Conservation (phyloP, 2,797 vertebrate species). For the Gymnoscopelus braueri region DNA sequence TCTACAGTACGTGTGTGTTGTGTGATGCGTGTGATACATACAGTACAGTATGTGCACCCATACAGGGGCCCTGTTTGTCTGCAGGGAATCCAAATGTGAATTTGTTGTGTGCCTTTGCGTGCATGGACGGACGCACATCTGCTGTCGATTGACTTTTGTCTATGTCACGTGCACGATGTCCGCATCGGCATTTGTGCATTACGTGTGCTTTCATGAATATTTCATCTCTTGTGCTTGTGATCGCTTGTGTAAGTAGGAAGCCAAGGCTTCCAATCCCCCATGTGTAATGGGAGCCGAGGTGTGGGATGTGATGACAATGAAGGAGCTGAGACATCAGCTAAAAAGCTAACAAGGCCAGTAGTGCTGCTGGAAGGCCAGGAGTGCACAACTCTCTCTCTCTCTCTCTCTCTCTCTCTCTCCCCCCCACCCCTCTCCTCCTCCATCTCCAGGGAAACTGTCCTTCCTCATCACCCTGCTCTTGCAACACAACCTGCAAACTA, state of each 20-base stretch:
- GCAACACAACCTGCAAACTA: constrained; percentile 35
- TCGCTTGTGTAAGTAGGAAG: constrained; percentile 34
- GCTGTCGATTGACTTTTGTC: too few relatives aligned
- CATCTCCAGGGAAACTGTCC: constrained; percentile 33
- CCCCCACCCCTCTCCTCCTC: not conserved
- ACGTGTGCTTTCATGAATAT: constrained; percentile 54
- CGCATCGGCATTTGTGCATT: constrained; percentile 16
- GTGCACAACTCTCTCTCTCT: not conserved
- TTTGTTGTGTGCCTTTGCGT: too few relatives aligned
- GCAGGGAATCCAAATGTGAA: too few relatives aligned
- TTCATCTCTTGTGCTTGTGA: constrained; percentile 45
- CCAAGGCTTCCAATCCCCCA: constrained; percentile 44
- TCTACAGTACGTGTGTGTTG: too few relatives aligned
- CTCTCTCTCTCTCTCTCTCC: too few relatives aligned
- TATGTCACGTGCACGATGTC: too few relatives aligned
- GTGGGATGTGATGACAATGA: constrained; percentile 34
- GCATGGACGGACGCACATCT: too few relatives aligned
- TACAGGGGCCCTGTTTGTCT: too few relatives aligned
- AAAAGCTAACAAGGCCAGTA: constrained; percentile 60
- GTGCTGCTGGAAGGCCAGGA: constrained; percentile 33
- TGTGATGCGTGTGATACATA: too few relatives aligned
- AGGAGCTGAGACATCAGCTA: constrained; percentile 44
- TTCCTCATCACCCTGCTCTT: constrained; percentile 12
- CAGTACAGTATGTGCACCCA: too few relatives aligned
- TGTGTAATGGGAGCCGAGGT: constrained; percentile 44